Conservation (phyloP, 2,888 invertebrate genomes). For the Azorinus chamasolen region DNA sequence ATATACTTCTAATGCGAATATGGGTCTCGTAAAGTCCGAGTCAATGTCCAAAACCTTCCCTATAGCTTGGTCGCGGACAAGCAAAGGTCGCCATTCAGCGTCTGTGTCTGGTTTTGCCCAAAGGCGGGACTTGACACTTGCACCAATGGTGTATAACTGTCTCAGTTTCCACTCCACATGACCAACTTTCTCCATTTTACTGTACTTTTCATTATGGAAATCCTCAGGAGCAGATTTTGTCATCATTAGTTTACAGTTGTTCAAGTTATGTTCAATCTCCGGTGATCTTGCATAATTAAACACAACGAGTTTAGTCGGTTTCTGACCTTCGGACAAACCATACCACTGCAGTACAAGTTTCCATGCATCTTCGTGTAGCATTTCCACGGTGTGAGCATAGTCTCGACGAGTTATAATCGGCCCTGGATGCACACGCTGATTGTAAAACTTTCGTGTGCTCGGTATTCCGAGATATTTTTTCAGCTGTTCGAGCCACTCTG, state of each 20-base stretch:
- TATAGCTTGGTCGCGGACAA: slow-evolving; percentile 78
- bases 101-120: slow-evolving; percentile 82
- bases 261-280: slow-evolving; percentile 83
- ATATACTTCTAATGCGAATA: slow-evolving; percentile 75
- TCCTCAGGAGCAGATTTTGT: slow-evolving; percentile 77
- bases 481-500: slow-evolving; percentile 82
- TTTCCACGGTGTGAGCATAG: slow-evolving; percentile 81
- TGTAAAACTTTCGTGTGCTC: slow-evolving; percentile 79
- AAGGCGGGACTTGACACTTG: slow-evolving; percentile 70
- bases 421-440: slow-evolving; percentile 79
- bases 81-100: slow-evolving; percentile 79
- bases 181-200: slow-evolving; percentile 83
- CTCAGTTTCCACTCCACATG: slow-evolving; percentile 81
- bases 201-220: slow-evolving; percentile 81
- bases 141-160: slow-evolving; percentile 74
- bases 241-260: slow-evolving; percentile 81
- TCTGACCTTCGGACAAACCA: slow-evolving; percentile 82
- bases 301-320: slow-evolving; percentile 81
- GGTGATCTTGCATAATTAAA: slow-evolving; percentile 79
- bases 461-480: slow-evolving; percentile 80
- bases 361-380: slow-evolving; percentile 83
- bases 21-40: slow-evolving; percentile 81
- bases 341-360: slow-evolving; percentile 81
- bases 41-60: slow-evolving; percentile 80
- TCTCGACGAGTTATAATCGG: slow-evolving; percentile 79